phyloP scores from a whole-genome alignment of 2,797 vertebrate species.

The Morelia viridis region DNA sequence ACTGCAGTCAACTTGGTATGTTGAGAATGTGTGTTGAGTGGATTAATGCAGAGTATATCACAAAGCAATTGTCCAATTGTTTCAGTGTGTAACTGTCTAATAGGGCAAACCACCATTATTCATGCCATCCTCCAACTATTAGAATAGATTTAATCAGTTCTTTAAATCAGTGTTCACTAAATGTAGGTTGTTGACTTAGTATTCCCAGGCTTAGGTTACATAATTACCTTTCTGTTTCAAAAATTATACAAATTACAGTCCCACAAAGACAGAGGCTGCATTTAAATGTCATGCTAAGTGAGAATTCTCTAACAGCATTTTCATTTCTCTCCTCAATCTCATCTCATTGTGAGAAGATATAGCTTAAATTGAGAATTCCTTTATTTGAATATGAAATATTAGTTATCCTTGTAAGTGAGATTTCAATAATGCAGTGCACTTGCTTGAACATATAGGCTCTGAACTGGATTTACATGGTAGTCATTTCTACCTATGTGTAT shows the following conservation, averaged over 20 bases:
- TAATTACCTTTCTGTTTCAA: not conserved
- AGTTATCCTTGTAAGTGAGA: not conserved
- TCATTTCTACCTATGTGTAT: not conserved
- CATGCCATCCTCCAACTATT: not conserved
- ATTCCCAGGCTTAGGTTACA: not conserved
- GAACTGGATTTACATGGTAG: not conserved
- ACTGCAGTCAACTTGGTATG: not conserved
- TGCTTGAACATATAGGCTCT: not conserved
- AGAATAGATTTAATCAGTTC: conserved; percentile 2
- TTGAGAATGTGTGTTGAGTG: not conserved
- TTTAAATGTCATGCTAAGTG: not conserved
- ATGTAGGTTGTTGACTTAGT: not conserved
- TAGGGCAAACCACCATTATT: not conserved
- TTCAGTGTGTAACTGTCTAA: not conserved
- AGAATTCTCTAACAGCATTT: not conserved
- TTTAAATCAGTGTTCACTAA: not conserved
- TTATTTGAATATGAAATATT: not conserved
- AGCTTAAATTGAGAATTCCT: not conserved
- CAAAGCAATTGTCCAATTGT: not conserved
- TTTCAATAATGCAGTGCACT: not conserved
- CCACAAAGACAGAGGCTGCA: not conserved
- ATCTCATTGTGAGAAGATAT: not conserved
- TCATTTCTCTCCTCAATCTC: not conserved
- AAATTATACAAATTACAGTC: not conserved
- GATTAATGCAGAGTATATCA: not conserved